phyloP scores from a whole-genome alignment of 1,140 invertebrate genomes.

The Elysia chlorotica region DNA sequence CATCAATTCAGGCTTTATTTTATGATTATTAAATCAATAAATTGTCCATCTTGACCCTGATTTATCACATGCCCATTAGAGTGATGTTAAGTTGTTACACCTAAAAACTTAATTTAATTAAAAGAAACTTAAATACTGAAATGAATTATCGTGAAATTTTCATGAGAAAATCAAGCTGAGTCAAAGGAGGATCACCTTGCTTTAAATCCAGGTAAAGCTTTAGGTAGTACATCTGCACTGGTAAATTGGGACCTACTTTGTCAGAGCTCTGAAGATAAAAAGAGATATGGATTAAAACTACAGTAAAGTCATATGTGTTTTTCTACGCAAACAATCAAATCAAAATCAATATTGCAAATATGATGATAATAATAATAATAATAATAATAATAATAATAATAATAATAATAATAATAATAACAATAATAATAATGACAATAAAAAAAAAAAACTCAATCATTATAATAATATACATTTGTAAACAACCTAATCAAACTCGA shows the following conservation, averaged over 20 bases:
- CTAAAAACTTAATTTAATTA: too few species aligned
- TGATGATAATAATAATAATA: neutral
- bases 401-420: neutral
- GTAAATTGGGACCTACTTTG: slow-evolving; percentile 61
- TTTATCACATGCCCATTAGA: too few species aligned
- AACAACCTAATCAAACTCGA: too few species aligned
- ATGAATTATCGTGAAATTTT: neutral
- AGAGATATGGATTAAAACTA: slow-evolving; percentile 4
- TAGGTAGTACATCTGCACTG: slow-evolving; percentile 60
- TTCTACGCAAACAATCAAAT: neutral
- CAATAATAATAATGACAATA: neutral
- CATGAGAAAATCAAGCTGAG: neutral
- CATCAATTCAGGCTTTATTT: neutral
- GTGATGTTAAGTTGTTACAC: too few species aligned
- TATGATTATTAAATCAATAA: neutral
- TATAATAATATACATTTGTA: too few species aligned
- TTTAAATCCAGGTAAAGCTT: slow-evolving; percentile 60
- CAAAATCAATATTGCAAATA: neutral
- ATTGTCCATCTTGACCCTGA: neutral
- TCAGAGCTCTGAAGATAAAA: slow-evolving; percentile 61
- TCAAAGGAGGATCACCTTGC: slow-evolving; percentile 47
- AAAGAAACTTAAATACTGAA: too few species aligned
- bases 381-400: neutral
- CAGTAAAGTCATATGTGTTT: neutral
- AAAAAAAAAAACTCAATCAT: neutral